Base-by-base conservation (phyloP, 2,797 vertebrate genomes). In the Muscicapa comitata region DNA sequence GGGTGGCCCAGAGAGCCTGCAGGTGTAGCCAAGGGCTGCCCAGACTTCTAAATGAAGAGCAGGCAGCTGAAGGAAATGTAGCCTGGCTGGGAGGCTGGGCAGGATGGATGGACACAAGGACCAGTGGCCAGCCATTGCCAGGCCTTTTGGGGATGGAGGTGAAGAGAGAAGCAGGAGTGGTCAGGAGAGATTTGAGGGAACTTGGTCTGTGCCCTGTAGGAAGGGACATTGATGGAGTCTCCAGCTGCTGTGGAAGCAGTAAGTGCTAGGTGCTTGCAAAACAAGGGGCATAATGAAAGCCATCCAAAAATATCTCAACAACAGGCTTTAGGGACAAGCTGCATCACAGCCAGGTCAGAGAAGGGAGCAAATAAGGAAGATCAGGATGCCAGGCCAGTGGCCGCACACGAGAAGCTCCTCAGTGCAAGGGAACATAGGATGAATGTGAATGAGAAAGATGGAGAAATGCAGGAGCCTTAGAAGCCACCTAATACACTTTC, bases 41-140 rank as follows among this genome's bases (percentile, higher is more conserved):
- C 6, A 2, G 12, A 17, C 1, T 0, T 5, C 20, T 43, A 42
- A 73, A 54, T 3, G 18, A 50, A 29, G 28, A 75, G 4, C 4
- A 31, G 15, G 21, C 23, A 84, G 62, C 51, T 35, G 11, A 61
- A 50, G 24, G 11, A 61, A n/a, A 11, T 1, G 1, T 8, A 61
- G 38, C 17, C 17, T 3, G 17, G 15, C 15, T 35, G 24, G 42
- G 23, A 77, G 14, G 21, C 15, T 23, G 15, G 6, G 21, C 3
- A 50, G 20, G 12, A 70, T 0, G 0, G 29, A 51, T 11, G 2
- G 0, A 40, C 18, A 25, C 53, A 29, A 25, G 21, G 12, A 72
- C 17, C 5, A 1, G 17, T 7, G 31, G 19, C 25, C n/a, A 65
- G 17, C 4, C 1, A 1, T 14, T 58, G 25, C 13, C 38, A 19